These are phyloP conservation scores for Idaea straminata DNA, from an alignment of 2,888 invertebrate species.

Conservation along the genomic window DNA sequence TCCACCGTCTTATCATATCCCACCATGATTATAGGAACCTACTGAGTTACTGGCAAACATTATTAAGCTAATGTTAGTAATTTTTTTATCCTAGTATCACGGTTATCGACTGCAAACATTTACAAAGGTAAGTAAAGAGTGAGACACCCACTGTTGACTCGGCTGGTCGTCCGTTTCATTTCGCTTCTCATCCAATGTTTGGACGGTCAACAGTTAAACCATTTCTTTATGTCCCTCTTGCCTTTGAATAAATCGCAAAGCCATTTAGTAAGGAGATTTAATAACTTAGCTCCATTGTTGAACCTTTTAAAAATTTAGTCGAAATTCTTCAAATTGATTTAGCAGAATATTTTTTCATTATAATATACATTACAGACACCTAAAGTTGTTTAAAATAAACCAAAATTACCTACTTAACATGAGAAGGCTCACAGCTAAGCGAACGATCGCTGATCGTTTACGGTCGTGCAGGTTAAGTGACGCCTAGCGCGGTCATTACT, in stretches of 20 bases:
- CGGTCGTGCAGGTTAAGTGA: no score
- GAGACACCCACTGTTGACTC: slow-evolving; percentile 46
- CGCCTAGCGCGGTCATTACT: no score
- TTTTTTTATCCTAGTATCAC: not conserved
- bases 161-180: slow-evolving; percentile 54
- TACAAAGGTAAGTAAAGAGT: slow-evolving; percentile 40
- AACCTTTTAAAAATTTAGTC: not conserved
- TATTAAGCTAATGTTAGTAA: slow-evolving; percentile 37
- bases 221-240: slow-evolving; percentile 44
- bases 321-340: not conserved
- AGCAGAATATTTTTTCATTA: no score
- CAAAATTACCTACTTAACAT: no score
- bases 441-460: no score
- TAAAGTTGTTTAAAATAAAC: no score
- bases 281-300: not conserved
- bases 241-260: slow-evolving; percentile 49
- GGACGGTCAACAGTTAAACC: slow-evolving; percentile 54
- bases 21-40: no score
- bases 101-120: slow-evolving; percentile 62
- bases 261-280: slow-evolving; percentile 39
- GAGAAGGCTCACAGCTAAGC: no score
- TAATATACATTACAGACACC: no score
- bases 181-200: slow-evolving; percentile 65
- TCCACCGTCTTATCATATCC: no score
- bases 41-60: slow-evolving; percentile 27